A percentile compares a stretch with the other conserved stretches of the same genome.
Evolutionary conservation across 2,888 invertebrate genomes (phyloP).

Genomic region (Drosophila cracens): DNA sequence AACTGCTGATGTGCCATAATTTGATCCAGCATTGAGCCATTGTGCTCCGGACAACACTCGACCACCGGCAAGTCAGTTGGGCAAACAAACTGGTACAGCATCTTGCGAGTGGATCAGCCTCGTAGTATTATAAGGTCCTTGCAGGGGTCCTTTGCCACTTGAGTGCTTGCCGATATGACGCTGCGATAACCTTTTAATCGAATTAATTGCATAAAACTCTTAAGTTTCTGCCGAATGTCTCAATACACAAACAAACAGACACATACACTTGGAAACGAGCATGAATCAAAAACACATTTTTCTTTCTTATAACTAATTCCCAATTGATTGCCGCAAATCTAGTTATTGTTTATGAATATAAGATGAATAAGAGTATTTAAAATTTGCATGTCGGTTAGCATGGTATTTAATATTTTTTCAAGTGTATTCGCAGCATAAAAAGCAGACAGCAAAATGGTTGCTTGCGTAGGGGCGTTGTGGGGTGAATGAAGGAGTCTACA

Average conservation of each 20-base stretch:
- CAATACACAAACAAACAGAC: slow-evolving; percentile 9
- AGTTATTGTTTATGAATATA: background rate
- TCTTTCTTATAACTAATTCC: background rate
- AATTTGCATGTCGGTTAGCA: background rate
- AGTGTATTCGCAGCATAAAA: slow-evolving; percentile 2
- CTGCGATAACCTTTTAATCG: slow-evolving; percentile 63
- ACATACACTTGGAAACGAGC: background rate
- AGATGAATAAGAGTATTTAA: background rate
- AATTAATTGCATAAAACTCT: slow-evolving; percentile 69
- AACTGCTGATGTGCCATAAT: slow-evolving; percentile 55
- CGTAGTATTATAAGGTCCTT: background rate
- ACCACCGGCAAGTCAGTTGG: slow-evolving; percentile 27
- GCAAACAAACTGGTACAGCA: slow-evolving; percentile 11
- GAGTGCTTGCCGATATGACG: slow-evolving; percentile 10
- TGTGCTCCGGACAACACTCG: slow-evolving; percentile 24
- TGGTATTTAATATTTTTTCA: background rate
- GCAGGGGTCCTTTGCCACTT: slow-evolving; percentile 5
- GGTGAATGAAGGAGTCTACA: background rate
- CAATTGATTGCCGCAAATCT: background rate
- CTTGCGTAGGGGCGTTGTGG: background rate
- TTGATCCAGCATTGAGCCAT: slow-evolving; percentile 49
- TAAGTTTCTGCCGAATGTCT: slow-evolving; percentile 39
- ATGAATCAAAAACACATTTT: background rate
- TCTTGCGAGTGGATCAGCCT: background rate
- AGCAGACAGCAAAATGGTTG: slow-evolving; percentile 9